These are phyloP conservation scores for Ectropis grisescens DNA, from an alignment of 1,140 invertebrate genomes.

Conservation along the genomic window DNA sequence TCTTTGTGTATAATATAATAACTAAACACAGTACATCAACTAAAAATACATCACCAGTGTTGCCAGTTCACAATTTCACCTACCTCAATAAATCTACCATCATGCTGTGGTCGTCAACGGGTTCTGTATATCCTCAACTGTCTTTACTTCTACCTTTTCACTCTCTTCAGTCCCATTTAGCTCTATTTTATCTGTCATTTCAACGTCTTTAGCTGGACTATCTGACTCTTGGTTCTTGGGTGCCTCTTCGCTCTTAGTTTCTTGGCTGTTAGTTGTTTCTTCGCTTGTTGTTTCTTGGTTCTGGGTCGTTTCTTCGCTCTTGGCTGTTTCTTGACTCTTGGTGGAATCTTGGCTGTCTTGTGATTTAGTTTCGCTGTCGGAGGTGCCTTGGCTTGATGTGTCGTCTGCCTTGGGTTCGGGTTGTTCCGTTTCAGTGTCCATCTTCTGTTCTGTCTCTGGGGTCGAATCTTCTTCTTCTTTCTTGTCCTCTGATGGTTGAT, in stretches of 20 bases:
- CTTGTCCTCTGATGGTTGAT: too few relatives aligned
- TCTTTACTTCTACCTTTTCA: conserved; percentile 11
- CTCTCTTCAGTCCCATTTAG: conserved; percentile 17
- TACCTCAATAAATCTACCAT: too few relatives aligned
- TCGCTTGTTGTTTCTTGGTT: neutral
- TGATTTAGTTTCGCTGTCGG: conserved; percentile 27
- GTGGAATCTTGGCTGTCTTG: conserved; percentile 5
- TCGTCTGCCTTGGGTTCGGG: conserved; percentile 20
- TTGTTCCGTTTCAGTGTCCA: conserved; percentile 9
- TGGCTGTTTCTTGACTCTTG: neutral
- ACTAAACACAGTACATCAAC: too few relatives aligned
- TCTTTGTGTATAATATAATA: too few relatives aligned
- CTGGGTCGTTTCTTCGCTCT: neutral
- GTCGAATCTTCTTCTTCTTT: conserved; percentile 10
- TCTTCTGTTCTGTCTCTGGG: conserved; percentile 7
- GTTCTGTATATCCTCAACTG: conserved; percentile 18
- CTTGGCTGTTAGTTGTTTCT: too few relatives aligned
- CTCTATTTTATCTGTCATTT: conserved; percentile 15
- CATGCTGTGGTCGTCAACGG: conserved; percentile 30
- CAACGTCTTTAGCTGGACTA: conserved; percentile 9
- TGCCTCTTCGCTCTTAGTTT: too few relatives aligned
- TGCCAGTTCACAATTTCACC: too few relatives aligned
- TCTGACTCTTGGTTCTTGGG: conserved; percentile 1
- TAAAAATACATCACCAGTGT: too few relatives aligned
- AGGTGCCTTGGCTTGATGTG: conserved; percentile 40